Percentiles rank a stretch among this genome's conserved stretches.
These are phyloP conservation scores for Pangasianodon hypophthalmus DNA, from an alignment of 2,113 vertebrate genomes.

Conservation along the genomic window DNA sequence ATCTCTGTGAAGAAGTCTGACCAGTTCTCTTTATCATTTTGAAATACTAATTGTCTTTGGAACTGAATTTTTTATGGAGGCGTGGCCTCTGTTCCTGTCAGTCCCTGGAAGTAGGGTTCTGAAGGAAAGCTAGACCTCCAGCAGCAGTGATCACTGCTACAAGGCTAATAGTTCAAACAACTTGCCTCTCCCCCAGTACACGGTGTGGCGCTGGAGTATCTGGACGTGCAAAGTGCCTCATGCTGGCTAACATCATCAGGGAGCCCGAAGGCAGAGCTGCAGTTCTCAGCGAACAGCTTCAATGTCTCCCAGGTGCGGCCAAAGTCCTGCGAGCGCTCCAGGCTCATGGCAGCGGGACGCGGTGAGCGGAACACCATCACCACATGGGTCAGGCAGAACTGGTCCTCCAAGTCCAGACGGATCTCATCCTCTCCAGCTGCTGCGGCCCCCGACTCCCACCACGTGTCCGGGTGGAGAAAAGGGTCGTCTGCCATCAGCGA, in stretches of 20 bases:
- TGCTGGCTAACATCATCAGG: slow-evolving; percentile 76
- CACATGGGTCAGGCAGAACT: slow-evolving; percentile 83
- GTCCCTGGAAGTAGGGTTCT: background rate
- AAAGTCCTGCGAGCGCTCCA: slow-evolving; percentile 84
- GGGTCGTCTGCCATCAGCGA: slow-evolving; percentile 81
- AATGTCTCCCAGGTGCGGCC: slow-evolving; percentile 82
- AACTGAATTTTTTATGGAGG: background rate
- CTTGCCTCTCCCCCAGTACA: slow-evolving; percentile 87
- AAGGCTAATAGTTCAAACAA: background rate
- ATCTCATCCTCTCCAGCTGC: slow-evolving; percentile 77
- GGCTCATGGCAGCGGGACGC: slow-evolving; percentile 81
- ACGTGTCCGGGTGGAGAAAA: slow-evolving; percentile 79
- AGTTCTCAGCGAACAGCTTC: slow-evolving; percentile 84
- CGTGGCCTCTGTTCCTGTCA: background rate
- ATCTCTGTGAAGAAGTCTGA: background rate
- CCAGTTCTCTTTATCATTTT: background rate
- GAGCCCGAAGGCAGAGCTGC: slow-evolving; percentile 79
- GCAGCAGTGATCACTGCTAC: background rate
- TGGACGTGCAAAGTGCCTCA: slow-evolving; percentile 82
- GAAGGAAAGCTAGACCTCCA: background rate
- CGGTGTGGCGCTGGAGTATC: slow-evolving; percentile 78
- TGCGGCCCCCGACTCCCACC: slow-evolving; percentile 82
- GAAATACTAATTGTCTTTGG: background rate
- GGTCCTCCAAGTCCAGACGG: slow-evolving; percentile 79
- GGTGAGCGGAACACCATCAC: slow-evolving; percentile 84